Conservation (phyloP, 92 coral and sea anemone species). For the Epizoanthus rinbou region DNA sequence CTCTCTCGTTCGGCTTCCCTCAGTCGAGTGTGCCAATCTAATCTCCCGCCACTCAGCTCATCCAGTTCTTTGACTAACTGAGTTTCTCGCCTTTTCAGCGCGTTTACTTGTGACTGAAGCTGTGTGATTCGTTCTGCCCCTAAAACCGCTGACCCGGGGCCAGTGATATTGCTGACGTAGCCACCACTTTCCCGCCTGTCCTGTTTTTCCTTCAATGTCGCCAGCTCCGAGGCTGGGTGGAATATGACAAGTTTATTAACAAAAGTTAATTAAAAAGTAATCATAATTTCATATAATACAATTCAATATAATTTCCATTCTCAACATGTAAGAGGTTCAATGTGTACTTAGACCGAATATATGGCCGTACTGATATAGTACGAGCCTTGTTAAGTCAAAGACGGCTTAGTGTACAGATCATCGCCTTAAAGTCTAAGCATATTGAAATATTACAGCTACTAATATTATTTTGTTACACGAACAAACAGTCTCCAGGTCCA, state of each 20-base stretch:
- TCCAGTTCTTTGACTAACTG: conserved; percentile 81
- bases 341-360: too few relatives aligned
- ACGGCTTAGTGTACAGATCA: too few relatives aligned
- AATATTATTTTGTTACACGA: too few relatives aligned
- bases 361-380: too few relatives aligned
- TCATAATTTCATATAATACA: too few relatives aligned
- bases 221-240: conserved; percentile 84
- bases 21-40: conserved; percentile 69
- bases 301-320: too few relatives aligned
- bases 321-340: too few relatives aligned
- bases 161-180: conserved; percentile 46
- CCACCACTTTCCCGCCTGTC: conserved; percentile 78
- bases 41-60: conserved; percentile 72
- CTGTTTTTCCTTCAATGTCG: conserved; percentile 79
- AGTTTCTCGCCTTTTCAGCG: conserved; percentile 74
- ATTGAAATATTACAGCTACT: too few relatives aligned
- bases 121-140: conserved; percentile 96
- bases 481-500: too few relatives aligned
- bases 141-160: conserved; percentile 87
- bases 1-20: conserved; percentile 79
- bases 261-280: neutral
- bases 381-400: too few relatives aligned
- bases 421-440: too few relatives aligned
- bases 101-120: conserved; percentile 82
- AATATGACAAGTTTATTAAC: neutral